Evolutionary conservation across 1,140 invertebrate genomes (phyloP).

Genomic region (Drosophila pallidifrons): DNA sequence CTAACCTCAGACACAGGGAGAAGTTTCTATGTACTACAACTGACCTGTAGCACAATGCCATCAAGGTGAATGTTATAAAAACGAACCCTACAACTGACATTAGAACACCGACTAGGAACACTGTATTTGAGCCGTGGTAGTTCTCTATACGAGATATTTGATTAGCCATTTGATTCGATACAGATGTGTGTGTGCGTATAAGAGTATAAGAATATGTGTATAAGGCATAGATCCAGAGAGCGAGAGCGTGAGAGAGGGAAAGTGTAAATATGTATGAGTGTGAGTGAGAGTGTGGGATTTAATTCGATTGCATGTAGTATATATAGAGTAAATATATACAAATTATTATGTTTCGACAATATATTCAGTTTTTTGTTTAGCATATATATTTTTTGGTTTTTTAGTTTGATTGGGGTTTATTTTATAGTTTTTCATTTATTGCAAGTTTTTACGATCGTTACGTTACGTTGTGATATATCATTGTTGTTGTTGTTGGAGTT

Average conservation of each 20-base stretch:
- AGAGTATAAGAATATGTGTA: conserved; percentile 18
- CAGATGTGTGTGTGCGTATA: conserved; percentile 31
- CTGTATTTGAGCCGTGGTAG: conserved; percentile 97
- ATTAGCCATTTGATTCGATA: conserved; percentile 65
- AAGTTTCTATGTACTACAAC: conserved; percentile 99
- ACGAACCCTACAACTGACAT: conserved; percentile 99
- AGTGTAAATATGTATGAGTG: conserved; percentile 25
- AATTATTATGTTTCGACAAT: background rate
- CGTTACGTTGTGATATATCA: conserved; percentile 41
- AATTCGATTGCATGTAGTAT: conserved; percentile 21
- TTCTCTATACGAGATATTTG: conserved; percentile 89
- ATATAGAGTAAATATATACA: conserved; percentile 30
- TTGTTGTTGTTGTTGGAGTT: conserved; percentile 16
- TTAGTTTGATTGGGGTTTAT: background rate
- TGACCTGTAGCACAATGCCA: conserved; percentile 99
- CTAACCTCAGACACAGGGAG: conserved; percentile 98
- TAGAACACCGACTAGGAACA: conserved; percentile 98
- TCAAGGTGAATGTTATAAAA: conserved; percentile 98
- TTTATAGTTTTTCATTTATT: conserved; percentile 26
- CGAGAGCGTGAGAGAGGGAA: background rate
- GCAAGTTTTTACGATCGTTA: conserved; percentile 43
- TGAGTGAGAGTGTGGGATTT: conserved; percentile 6
- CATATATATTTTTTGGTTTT: background rate
- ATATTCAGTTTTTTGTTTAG: conserved; percentile 29
- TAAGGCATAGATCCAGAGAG: background rate